Base-by-base conservation (phyloP, 2,797 vertebrate species). In the Tachyglossus aculeatus region DNA sequence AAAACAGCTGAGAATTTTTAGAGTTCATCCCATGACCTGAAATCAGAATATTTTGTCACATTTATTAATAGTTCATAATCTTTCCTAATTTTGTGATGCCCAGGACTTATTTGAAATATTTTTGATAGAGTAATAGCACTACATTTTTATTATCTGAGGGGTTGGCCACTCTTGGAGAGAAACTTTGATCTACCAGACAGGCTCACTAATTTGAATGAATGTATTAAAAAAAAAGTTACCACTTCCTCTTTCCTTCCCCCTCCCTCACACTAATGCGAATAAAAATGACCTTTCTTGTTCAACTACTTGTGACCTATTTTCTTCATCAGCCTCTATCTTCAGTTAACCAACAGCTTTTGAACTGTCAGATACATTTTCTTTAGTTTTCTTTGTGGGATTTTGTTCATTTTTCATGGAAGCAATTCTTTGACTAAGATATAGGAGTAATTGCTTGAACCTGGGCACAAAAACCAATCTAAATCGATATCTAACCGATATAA, bases 1-100 rank as follows among this genome's bases (percentile, higher is more conserved):
- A 36, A 31, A 73, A 80, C 81, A 65, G 68, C 55, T 87, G 67
- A 80, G 33, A 57, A 51, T 58, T 80, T 62, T 67, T 60, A 55
- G 68, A 66, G 56, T 69, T 47, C 36, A 13, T 45, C 22, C 29
- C 22, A 51, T 34, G 21, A 14, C 66, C 48, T 40, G 34, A 68
- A 65, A 60, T 37, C 21, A 27, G 64, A 70, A 60, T 48, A 11
- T n/a, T n/a, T 44, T 61, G 15, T 9, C 70, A 32, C 40, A 62
- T 39, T 7, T 9, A 33, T 63, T 54, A 24, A 54, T 66, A 67
- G 54, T 56, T 54, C 40, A 38, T 76, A 68, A 19, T 54, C 45
- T 48, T 48, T 24, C 48, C 31, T 48, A 48, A 48, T 48, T 48
- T 29, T 48, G 27, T 48, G 27, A 24, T 27, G 27, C 25, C n/a